phyloP scores from a whole-genome alignment of 2,797 vertebrate species.

The Lates japonicus region DNA sequence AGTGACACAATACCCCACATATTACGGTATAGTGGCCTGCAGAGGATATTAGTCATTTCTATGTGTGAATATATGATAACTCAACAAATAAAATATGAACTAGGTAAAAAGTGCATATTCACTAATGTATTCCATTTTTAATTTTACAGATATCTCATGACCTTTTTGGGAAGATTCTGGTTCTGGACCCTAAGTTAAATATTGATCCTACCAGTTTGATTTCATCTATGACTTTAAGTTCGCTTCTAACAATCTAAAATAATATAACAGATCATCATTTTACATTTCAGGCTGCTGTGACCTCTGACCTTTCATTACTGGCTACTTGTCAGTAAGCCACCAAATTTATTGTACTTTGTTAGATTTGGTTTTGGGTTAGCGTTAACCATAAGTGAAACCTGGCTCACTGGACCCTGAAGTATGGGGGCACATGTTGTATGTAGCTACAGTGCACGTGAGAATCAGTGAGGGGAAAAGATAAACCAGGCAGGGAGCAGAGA shows the following conservation, averaged over 20 bases:
- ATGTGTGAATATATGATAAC: background rate
- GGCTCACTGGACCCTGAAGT: background rate
- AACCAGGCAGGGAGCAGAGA: no score
- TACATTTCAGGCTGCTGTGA: background rate
- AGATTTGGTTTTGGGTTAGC: no score
- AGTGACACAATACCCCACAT: no score
- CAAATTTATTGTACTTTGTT: no score
- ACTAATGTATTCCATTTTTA: background rate
- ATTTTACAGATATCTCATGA: background rate
- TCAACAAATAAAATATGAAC: constrained; percentile 18
- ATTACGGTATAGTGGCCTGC: no score
- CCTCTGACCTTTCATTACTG: constrained; percentile 1
- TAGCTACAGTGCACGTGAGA: no score
- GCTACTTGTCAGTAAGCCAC: background rate
- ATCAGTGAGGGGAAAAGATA: no score
- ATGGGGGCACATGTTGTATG: no score
- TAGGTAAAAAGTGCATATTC: background rate
- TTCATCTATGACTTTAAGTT: background rate
- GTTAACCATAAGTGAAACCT: no score
- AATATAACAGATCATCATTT: no score
- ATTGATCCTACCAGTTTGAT: constrained; percentile 9
- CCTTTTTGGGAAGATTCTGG: background rate
- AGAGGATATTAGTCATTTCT: no score
- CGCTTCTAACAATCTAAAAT: background rate
- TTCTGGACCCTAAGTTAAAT: constrained; percentile 18